Percentiles rank a stretch among this genome's conserved stretches.
phyloP scores from a whole-genome alignment of 2,888 invertebrate genomes.

The Stramonita haemastoma region DNA sequence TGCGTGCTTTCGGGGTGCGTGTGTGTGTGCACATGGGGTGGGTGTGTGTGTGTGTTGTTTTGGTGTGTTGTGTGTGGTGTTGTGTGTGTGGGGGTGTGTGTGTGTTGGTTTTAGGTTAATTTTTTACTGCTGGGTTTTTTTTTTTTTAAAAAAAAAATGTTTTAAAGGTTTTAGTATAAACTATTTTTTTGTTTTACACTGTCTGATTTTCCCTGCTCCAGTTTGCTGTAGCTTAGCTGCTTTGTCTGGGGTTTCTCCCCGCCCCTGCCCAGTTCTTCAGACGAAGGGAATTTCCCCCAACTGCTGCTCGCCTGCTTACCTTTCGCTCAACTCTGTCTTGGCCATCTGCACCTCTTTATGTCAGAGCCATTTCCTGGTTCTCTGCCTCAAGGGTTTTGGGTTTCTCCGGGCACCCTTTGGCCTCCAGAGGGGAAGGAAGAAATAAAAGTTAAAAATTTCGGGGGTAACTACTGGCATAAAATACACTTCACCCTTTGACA shows the following conservation, averaged over 20 bases:
- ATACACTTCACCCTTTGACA: too few species aligned
- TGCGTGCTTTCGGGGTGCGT: background rate
- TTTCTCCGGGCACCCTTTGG: conserved; percentile 90
- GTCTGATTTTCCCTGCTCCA: conserved; percentile 88
- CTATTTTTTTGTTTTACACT: too few species aligned
- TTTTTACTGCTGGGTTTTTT: too few species aligned
- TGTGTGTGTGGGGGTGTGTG: background rate
- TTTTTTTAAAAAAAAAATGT: too few species aligned
- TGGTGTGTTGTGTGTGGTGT: background rate
- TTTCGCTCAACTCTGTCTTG: conserved; percentile 93
- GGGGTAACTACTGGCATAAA: too few species aligned
- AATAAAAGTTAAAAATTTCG: too few species aligned
- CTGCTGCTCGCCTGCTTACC: conserved; percentile 95
- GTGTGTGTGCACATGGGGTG: background rate
- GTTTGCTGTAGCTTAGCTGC: conserved; percentile 87
- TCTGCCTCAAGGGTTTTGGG: conserved; percentile 94
- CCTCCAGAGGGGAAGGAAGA: conserved; percentile 70
- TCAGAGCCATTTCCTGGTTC: conserved; percentile 96
- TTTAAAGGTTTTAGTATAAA: too few species aligned
- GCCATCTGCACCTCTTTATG: conserved; percentile 89
- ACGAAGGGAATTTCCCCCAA: conserved; percentile 77
- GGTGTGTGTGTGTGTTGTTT: too few species aligned
- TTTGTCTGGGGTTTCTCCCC: conserved; percentile 89
- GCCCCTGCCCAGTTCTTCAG: conserved; percentile 82
- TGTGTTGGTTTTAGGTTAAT: background rate